Evolutionary conservation across 2,888 invertebrate genomes (phyloP).

Genomic region (Drosophila yooni): DNA sequence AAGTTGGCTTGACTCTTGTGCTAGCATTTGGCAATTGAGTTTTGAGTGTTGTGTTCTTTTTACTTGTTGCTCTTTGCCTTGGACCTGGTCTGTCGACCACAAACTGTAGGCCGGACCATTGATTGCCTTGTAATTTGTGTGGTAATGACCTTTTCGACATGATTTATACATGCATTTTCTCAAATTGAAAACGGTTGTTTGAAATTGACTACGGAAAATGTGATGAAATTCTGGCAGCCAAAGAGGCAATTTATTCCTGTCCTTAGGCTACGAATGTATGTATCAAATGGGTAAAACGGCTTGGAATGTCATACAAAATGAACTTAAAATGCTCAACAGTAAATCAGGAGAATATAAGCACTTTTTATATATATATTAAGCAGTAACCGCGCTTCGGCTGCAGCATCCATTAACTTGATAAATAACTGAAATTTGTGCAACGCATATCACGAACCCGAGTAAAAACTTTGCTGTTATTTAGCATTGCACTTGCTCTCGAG

Average conservation of each 20-base stretch:
- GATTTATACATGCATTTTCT: constrained; percentile 34
- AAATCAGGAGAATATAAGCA: neutral
- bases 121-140: constrained; percentile 40
- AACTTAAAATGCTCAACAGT: neutral
- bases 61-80: constrained; percentile 50
- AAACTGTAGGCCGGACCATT: constrained; percentile 41
- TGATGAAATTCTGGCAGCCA: constrained; percentile 3
- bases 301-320: neutral
- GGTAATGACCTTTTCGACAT: constrained; percentile 45
- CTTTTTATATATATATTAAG: neutral
- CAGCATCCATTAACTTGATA: constrained; percentile 30
- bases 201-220: constrained; percentile 3
- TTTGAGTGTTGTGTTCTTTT: constrained; percentile 20
- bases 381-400: constrained; percentile 5
- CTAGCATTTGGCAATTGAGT: neutral
- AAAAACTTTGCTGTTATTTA: constrained; percentile 35
- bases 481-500: constrained; percentile 36
- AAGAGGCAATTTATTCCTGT: constrained; percentile 8
- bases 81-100: constrained; percentile 33
- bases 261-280: neutral
- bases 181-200: constrained; percentile 31
- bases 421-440: constrained; percentile 33
- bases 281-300: neutral
- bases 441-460: constrained; percentile 18
- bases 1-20: neutral